Base-by-base conservation (phyloP, 2,113 vertebrate genomes). In the Psittacus erithacus region DNA sequence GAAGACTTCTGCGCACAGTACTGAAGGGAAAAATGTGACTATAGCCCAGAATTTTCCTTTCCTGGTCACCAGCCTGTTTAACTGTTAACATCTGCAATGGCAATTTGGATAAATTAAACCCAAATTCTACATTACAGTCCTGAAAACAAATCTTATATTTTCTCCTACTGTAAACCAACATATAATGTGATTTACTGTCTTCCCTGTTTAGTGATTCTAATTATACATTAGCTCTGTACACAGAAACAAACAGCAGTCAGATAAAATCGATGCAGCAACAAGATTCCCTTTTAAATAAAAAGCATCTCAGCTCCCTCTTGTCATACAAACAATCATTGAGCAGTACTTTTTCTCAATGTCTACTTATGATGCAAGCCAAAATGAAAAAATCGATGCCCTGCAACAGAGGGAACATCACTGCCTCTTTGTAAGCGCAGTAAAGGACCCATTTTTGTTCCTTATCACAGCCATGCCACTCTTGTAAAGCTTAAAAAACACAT, bases 201-300 rank as follows among this genome's bases (percentile, higher is more conserved):
- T 83, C 96, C 88, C 93, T 92, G 11, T 49, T 97, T 88, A 97
- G 90, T 38, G 77, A 82, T 91, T 97, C 96, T 90, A 92, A 97
- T 98, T 95, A 86, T 73, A 95, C 90, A 82, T 97, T 91, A 96
- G 93, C 97, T 96, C 96, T 91, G 92, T 88, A 91, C 87, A 75
- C 91, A 88, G 85, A 96, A 97, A 97, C 97, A 97, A 96, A 96
- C 13, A 95, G 92, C 83, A 96, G 96, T 84, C 96, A 95, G 95
- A 97, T 95, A 97, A 96, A 97, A 98, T 97, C 98, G 97, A 98
- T 97, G 96, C 43, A 67, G 84, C 92, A 92, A 96, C 96, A 97
- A 96, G 94, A 95, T 77, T 96, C 95, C 73, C 80, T 97, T 95
- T 97, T 64, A 97, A 98, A 97, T 70, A 90, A 90, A 95, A 96